phyloP scores from a whole-genome alignment of 2,113 vertebrate genomes.

The Australoheros scitulus region DNA sequence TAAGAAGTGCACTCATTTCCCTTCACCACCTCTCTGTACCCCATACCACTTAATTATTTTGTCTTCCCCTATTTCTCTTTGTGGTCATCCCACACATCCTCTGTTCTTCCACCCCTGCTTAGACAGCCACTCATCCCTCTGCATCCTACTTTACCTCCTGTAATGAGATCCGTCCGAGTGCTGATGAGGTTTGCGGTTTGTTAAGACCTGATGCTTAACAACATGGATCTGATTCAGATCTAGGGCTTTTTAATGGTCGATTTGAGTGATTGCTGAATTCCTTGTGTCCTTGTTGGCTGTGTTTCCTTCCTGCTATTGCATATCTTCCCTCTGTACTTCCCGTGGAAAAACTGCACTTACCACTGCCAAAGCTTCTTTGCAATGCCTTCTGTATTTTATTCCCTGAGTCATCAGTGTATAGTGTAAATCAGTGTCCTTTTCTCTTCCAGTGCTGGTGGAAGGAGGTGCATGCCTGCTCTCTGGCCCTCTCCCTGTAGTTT shows the following conservation, averaged over 20 bases:
- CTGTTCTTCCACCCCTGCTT: slow-evolving; percentile 14
- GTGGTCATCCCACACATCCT: slow-evolving; percentile 49
- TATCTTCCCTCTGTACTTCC: slow-evolving; percentile 45
- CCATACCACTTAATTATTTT: slow-evolving; percentile 12
- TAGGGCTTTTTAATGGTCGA: slow-evolving; percentile 38
- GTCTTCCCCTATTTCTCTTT: slow-evolving; percentile 18
- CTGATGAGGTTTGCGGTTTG: slow-evolving; percentile 67
- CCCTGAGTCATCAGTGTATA: slow-evolving; percentile 43
- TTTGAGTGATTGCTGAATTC: slow-evolving; percentile 56
- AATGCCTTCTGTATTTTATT: slow-evolving; percentile 44
- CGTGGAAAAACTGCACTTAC: slow-evolving; percentile 22
- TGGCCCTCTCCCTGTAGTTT: slow-evolving; percentile 12
- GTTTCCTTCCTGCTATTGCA: slow-evolving; percentile 41
- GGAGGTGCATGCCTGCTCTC: slow-evolving; percentile 66
- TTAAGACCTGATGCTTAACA: slow-evolving; percentile 73
- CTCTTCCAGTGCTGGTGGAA: slow-evolving; percentile 55
- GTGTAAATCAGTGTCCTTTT: slow-evolving; percentile 34
- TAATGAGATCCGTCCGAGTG: slow-evolving; percentile 33
- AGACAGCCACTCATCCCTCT: slow-evolving; percentile 29
- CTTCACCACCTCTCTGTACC: slow-evolving; percentile 8
- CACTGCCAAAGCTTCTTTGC: slow-evolving; percentile 32
- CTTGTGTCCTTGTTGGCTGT: slow-evolving; percentile 39
- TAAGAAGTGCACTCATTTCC: slow-evolving; percentile 68
- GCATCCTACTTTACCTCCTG: slow-evolving; percentile 25
- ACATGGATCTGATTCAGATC: slow-evolving; percentile 57